phyloP scores from a whole-genome alignment of 2,113 vertebrate genomes.

The Notechis scutatus region DNA sequence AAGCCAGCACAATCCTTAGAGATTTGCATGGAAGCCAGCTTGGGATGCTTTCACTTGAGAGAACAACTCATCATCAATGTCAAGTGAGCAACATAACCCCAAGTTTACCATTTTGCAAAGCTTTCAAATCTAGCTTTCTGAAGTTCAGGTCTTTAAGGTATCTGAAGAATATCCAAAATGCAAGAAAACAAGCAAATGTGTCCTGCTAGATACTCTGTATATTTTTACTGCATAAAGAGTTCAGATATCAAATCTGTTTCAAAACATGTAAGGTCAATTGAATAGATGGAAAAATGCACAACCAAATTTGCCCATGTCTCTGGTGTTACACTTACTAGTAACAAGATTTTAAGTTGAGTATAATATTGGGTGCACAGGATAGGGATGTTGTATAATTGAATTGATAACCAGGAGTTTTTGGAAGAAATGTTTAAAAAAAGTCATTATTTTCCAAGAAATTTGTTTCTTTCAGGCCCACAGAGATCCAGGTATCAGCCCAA shows the following conservation, averaged over 20 bases:
- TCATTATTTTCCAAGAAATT: neutral
- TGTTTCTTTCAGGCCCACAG: neutral
- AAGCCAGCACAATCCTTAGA: slow-evolving; percentile 5
- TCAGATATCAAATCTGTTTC: neutral
- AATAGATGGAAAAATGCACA: neutral
- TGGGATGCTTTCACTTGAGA: neutral
- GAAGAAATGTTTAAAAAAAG: neutral
- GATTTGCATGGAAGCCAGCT: neutral
- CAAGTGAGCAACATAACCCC: neutral
- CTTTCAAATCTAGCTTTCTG: neutral
- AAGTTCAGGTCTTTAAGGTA: neutral
- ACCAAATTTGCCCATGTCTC: neutral
- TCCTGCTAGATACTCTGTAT: neutral
- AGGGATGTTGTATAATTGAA: neutral
- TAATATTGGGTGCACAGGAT: neutral
- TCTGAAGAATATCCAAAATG: neutral
- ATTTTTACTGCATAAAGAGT: neutral
- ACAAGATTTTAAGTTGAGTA: neutral
- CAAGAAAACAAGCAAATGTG: neutral
- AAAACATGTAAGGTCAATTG: neutral
- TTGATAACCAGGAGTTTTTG: neutral
- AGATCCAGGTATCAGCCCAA: neutral
- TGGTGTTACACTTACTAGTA: neutral
- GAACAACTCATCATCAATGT: neutral
- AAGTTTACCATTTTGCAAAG: neutral